Evolutionary conservation across 2,113 vertebrate species (phyloP), one percentile per base, ranked within the genome.

Genomic region (Promerops cafer): DNA sequence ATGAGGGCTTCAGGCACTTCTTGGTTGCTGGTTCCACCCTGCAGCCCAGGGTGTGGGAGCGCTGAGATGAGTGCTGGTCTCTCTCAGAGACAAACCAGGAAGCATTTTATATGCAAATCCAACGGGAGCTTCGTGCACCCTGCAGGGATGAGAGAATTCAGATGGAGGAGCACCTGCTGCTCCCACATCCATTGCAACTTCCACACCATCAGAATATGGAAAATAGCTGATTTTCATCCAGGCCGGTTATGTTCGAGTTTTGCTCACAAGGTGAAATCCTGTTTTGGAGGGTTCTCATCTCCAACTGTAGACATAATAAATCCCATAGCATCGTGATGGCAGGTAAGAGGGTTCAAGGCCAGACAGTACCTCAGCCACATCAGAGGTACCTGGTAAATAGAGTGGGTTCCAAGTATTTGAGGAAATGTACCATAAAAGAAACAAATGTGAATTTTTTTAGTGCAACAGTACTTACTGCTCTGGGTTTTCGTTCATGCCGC

Each of bases 81-180:
- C 95, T 87, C 87, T 89, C 54, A 11, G 90, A 95, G 94, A 96
- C 54, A 24, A 85, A 87, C 88, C 93, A 84, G 69, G 90, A 90
- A 97, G 96, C 97, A 95, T 97, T 97, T 97, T 91, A 97, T 87
- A 97, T 98, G 97, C 96, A 96, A 96, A 93, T 89, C 83, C 96
- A 59, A 35, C 3, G 53, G 95, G 93, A 91, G 92, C 92, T 64
- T 88, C 17, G 84, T 74, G 91, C 94, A 16, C 81, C 88, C 93
- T 81, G 93, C 96, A 90, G 96, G 90, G 95, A 82, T 89, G 92
- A 93, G 83, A 66, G 83, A 47, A 72, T 39, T 87, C 83, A 78
- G 94, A 50, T 50, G 72, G 24, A 16, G 96, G 83, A 87, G 91
- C 87, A 30, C 71, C 69, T 44, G 59, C 59, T 52, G 85, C 65